Percentiles rank a stretch among this genome's conserved stretches.
Conservation (phyloP, 1,140 invertebrate genomes). For the Danaus plexippus region DNA sequence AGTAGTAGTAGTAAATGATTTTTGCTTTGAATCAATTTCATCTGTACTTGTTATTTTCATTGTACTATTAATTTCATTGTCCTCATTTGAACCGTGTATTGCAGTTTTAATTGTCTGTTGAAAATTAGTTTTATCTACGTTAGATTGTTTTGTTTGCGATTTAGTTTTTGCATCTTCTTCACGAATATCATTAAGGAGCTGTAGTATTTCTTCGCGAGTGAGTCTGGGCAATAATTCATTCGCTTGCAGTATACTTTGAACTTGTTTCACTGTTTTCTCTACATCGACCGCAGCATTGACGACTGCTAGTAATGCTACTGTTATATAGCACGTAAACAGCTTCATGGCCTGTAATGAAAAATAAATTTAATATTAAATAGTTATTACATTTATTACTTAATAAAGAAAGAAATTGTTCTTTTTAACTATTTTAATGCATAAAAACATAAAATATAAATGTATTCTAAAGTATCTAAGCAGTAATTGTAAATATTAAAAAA, state of each 20-base stretch:
- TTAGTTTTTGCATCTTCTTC: constrained; percentile 61
- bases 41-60: constrained; percentile 7
- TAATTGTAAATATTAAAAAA: too few species aligned
- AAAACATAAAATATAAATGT: too few species aligned
- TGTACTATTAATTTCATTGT: constrained; percentile 18
- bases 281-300: constrained; percentile 49
- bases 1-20: too few species aligned
- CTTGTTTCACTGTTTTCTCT: constrained; percentile 73
- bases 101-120: constrained; percentile 21
- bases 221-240: constrained; percentile 73
- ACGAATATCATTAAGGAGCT: constrained; percentile 74
- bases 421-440: not conserved
- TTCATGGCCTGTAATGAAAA: constrained; percentile 53
- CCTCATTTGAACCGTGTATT: constrained; percentile 15
- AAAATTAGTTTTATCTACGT: constrained; percentile 6
- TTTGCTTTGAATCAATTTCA: not conserved
- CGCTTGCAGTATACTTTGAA: constrained; percentile 72
- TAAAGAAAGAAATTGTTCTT: too few species aligned
- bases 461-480: too few species aligned
- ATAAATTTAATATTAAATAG: constrained; percentile 11
- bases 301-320: constrained; percentile 28
- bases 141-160: constrained; percentile 26
- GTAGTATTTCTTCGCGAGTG: constrained; percentile 73
- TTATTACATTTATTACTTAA: not conserved
- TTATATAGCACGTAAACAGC: constrained; percentile 40